Percentiles rank a stretch among this genome's conserved stretches.
phyloP scores from a whole-genome alignment of 2,797 vertebrate species.

The Antrozous pallidus region DNA sequence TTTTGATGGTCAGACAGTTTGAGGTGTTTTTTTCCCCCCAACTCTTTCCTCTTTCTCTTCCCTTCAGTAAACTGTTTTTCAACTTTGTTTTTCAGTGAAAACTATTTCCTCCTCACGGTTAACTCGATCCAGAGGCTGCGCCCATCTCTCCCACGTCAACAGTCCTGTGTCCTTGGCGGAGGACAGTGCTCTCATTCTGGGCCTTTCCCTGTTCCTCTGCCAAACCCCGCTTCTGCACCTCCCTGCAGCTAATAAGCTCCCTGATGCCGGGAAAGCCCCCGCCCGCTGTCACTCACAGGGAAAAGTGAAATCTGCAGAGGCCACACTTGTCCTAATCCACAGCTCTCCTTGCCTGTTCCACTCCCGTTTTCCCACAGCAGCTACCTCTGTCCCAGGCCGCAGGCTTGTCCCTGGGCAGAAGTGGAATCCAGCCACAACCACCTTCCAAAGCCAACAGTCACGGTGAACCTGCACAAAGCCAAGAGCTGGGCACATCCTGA shows the following conservation, averaged over 20 bases:
- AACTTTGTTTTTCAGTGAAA: slow-evolving; percentile 73
- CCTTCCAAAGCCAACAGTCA: neutral
- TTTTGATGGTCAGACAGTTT: slow-evolving; percentile 73
- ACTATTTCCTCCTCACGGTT: slow-evolving; percentile 60
- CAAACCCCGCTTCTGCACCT: neutral
- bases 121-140: slow-evolving; percentile 48
- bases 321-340: neutral
- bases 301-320: neutral
- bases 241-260: neutral
- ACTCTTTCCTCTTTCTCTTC: slow-evolving; percentile 55
- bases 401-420: neutral
- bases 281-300: neutral
- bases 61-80: slow-evolving; percentile 74
- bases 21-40: neutral
- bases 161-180: slow-evolving; percentile 56
- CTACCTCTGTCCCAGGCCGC: neutral
- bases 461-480: neutral
- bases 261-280: neutral
- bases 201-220: neutral
- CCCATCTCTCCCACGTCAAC: slow-evolving; percentile 56
- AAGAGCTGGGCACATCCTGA: neutral
- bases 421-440: neutral
- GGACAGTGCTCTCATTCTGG: neutral
- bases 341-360: neutral
- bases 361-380: neutral